phyloP scores from a whole-genome alignment of 2,113 vertebrate species.

The Myanophis thanlyinensis region DNA sequence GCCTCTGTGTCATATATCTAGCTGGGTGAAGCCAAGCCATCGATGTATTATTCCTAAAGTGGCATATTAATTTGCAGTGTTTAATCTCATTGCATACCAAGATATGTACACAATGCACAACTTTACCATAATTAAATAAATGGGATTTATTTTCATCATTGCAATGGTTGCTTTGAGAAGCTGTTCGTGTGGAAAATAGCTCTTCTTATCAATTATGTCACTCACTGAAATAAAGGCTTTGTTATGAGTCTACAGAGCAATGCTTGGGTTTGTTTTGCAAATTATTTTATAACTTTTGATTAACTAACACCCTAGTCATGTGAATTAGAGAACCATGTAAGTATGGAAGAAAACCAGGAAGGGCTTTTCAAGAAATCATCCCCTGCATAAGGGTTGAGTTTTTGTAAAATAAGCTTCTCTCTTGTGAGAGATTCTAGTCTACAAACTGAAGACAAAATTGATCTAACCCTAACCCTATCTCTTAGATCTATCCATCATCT shows the following conservation, averaged over 20 bases:
- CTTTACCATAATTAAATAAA: slow-evolving; percentile 10
- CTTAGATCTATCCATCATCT: not conserved
- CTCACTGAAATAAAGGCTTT: slow-evolving; percentile 26
- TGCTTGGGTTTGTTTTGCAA: not conserved
- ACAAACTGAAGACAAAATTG: not conserved
- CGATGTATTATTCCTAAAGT: not conserved
- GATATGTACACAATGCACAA: not conserved
- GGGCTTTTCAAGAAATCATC: not conserved
- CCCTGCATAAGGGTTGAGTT: not conserved
- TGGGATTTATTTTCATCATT: slow-evolving; percentile 27
- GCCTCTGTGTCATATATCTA: not conserved
- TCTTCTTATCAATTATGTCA: slow-evolving; percentile 26
- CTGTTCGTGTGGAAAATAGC: slow-evolving; percentile 23
- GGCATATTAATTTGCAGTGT: slow-evolving; percentile 26
- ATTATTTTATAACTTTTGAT: not conserved
- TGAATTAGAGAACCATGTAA: not conserved
- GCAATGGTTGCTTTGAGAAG: slow-evolving; percentile 28
- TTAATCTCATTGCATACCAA: slow-evolving; percentile 12
- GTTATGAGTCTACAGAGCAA: not conserved
- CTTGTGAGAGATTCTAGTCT: not conserved
- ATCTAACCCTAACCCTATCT: not conserved
- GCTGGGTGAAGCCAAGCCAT: not conserved
- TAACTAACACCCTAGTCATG: not conserved
- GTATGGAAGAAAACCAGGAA: not conserved
- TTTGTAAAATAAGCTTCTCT: not conserved